Base-by-base conservation (phyloP, 2,113 vertebrate genomes). In the Cavia porcellus region DNA sequence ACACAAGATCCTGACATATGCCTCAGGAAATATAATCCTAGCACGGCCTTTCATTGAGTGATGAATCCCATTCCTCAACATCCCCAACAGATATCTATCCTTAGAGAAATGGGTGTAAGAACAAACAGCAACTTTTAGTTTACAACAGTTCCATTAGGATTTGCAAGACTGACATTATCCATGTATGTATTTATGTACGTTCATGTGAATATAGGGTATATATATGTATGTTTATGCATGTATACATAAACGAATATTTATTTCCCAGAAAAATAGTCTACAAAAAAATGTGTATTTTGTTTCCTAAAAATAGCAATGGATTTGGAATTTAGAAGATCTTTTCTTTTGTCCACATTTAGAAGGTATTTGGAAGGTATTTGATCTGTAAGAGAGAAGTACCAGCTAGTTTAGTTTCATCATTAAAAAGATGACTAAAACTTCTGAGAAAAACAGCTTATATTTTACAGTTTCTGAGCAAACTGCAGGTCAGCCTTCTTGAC, bases 321-420 rank as follows among this genome's bases (percentile, higher is more conserved):
- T 45, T 84, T 45, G 30, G 50, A 88, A 92, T 82, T 86, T 88
- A 80, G 74, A 95, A 81, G 32, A 11, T 55, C 15, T 92, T 45
- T 61, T 61, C 47, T 5, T 93, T 88, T 77, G 38, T 86, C 84
- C 38, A 59, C 42, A 15, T 79, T 11, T 70, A n/a, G 17, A 38
- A 62, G 61, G 61, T 62, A 62, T 28, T 62, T 62, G 61, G 25
- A 62, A 70, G 68, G 68, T 38, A 70, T 38, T 38, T 70, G 68
- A 35, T 20, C 19, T 38, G 19, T 20, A 55, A 61, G 32, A 7
- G 38, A 64, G 45, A 45, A 85, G 28, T 62, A 83, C 28, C 30
- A 30, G 55, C 32, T 64, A 77, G 35, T 72, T 14, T 64, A 28
- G 45, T 95, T 74, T 84, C 85, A 50, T 24, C 19, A 92, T n/a